Conservation (phyloP, 64 coral and sea anemone genomes). For the Montipora foliosa region DNA sequence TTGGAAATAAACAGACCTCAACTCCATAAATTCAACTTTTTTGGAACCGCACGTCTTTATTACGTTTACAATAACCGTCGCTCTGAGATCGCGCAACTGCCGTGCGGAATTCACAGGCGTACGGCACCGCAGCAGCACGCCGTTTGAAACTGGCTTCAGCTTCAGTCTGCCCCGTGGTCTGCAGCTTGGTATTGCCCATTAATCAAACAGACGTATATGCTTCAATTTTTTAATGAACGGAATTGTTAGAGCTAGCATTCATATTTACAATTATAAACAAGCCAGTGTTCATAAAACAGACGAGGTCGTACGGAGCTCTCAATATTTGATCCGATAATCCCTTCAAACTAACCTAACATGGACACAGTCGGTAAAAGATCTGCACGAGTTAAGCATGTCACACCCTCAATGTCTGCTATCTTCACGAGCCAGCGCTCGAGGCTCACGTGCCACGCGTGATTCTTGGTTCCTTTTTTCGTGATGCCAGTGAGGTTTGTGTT, state of each 20-base stretch:
- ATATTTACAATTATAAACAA: constrained; percentile 99
- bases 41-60: too few relatives aligned
- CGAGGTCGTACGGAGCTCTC: constrained; percentile 70
- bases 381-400: constrained; percentile 26
- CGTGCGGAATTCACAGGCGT: too few relatives aligned
- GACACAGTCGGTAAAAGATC: constrained; percentile 45
- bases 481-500: constrained; percentile 6
- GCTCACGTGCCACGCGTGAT: constrained; percentile 13
- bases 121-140: too few relatives aligned
- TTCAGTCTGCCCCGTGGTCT: too few relatives aligned
- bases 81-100: too few relatives aligned
- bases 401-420: background rate
- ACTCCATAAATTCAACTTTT: too few relatives aligned
- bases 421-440: constrained; percentile 14
- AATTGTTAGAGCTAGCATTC: constrained; percentile 99
- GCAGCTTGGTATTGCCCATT: too few relatives aligned
- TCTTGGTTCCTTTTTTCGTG: constrained; percentile 6
- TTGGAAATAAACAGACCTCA: too few relatives aligned
- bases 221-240: constrained; percentile 99
- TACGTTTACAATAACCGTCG: too few relatives aligned
- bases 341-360: constrained; percentile 65
- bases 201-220: constrained; percentile 43
- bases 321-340: constrained; percentile 60
- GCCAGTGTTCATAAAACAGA: constrained; percentile 94
- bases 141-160: background rate